Percentiles rank a stretch among this genome's conserved stretches.
These are phyloP conservation scores for Struthio camelus DNA, from an alignment of 2,113 vertebrate genomes.

Conservation along the genomic window DNA sequence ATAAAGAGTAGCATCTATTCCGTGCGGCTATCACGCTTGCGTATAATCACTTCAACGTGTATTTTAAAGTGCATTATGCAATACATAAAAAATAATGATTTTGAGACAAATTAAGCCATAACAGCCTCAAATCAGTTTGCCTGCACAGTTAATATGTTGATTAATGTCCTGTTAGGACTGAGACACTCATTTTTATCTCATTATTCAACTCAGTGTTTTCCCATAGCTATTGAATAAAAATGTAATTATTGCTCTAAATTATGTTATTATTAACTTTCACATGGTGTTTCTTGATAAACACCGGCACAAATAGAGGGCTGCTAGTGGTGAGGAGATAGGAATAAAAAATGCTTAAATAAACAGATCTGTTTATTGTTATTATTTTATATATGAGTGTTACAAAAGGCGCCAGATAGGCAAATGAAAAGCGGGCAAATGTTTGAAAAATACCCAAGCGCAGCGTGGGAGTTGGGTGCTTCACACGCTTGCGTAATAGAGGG, in stretches of 20 bases:
- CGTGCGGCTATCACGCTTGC: not conserved
- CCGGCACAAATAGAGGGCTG: constrained; percentile 38
- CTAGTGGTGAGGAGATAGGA: constrained; percentile 21
- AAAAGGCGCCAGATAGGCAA: not conserved
- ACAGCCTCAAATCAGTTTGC: constrained; percentile 77
- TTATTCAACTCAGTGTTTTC: constrained; percentile 78
- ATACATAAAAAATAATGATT: constrained; percentile 79
- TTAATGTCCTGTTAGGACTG: constrained; percentile 81
- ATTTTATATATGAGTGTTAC: not conserved
- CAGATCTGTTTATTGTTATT: not conserved
- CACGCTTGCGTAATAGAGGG: not conserved
- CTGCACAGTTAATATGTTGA: constrained; percentile 80
- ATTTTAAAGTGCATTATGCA: constrained; percentile 63
- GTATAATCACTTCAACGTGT: constrained; percentile 27
- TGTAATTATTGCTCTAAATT: constrained; percentile 80
- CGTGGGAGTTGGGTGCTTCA: not conserved
- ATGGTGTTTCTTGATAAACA: constrained; percentile 75
- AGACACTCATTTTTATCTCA: constrained; percentile 80
- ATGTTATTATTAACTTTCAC: constrained; percentile 77
- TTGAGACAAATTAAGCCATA: constrained; percentile 78
- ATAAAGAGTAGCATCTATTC: not conserved
- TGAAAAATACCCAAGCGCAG: not conserved
- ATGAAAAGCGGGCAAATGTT: not conserved
- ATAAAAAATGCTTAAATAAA: not conserved
- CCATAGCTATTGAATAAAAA: constrained; percentile 80